Percentiles rank a stretch among this genome's conserved stretches.
Conservation (phyloP, 2,888 invertebrate genomes). For the Camponotus fellah region DNA sequence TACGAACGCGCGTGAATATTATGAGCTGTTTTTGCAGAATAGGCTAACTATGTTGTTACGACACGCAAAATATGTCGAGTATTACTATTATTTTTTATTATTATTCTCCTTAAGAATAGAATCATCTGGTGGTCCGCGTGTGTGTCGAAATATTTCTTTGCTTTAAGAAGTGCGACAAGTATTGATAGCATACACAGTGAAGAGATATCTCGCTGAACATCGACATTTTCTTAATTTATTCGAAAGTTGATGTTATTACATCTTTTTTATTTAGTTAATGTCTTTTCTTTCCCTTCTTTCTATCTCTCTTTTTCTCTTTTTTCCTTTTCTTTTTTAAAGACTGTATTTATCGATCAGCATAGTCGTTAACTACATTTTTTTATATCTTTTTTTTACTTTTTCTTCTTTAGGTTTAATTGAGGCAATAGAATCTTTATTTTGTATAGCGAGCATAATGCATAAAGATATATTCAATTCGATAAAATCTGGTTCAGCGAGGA, state of each 20-base stretch:
- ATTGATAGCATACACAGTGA: slow-evolving; percentile 42
- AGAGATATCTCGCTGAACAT: slow-evolving; percentile 70
- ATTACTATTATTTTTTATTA: slow-evolving; percentile 77
- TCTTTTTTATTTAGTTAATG: slow-evolving; percentile 15
- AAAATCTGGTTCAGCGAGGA: slow-evolving; percentile 66
- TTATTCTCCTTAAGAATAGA: slow-evolving; percentile 64
- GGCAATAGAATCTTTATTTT: neutral
- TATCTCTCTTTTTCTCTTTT: neutral
- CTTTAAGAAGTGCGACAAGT: slow-evolving; percentile 49
- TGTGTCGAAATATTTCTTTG: slow-evolving; percentile 73
- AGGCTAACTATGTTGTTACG: slow-evolving; percentile 71
- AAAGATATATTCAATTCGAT: slow-evolving; percentile 30
- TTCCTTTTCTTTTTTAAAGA: neutral
- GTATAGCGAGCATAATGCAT: neutral
- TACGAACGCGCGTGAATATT: slow-evolving; percentile 56
- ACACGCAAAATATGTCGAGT: slow-evolving; percentile 73
- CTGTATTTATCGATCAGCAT: neutral
- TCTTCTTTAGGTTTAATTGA: slow-evolving; percentile 12
- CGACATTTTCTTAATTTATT: slow-evolving; percentile 47
- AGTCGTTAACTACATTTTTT: slow-evolving; percentile 2
- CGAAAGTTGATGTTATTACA: slow-evolving; percentile 29
- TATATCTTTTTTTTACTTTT: neutral
- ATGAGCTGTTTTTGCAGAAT: slow-evolving; percentile 63
- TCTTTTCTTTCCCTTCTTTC: neutral
- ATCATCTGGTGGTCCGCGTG: slow-evolving; percentile 73